Percentiles rank a stretch among this genome's conserved stretches.
Conservation (phyloP, 2,113 vertebrate species). For the Scatophagus argus region DNA sequence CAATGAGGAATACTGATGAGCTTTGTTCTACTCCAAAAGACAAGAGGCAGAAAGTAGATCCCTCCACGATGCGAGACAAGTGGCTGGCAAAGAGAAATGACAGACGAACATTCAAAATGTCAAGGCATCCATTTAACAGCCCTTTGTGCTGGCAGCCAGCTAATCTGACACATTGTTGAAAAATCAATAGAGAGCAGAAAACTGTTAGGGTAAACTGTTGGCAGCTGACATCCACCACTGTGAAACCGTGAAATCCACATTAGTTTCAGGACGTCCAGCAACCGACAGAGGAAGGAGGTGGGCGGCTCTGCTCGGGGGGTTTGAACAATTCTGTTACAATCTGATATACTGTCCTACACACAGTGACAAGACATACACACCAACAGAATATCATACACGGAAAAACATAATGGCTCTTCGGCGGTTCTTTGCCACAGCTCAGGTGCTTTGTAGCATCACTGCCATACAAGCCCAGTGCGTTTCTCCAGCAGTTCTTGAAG, state of each 20-base stretch:
- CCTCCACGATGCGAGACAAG: slow-evolving; percentile 30
- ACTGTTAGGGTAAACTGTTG: slow-evolving; percentile 53
- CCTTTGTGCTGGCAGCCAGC: slow-evolving; percentile 42
- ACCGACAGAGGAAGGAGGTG: slow-evolving; percentile 41
- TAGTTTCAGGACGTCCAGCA: slow-evolving; percentile 57
- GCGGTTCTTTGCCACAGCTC: no score
- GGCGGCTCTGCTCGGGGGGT: slow-evolving; percentile 19
- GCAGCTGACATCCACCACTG: slow-evolving; percentile 53
- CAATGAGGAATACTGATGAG: slow-evolving; percentile 22
- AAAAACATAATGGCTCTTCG: no score
- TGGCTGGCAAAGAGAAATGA: slow-evolving; percentile 37
- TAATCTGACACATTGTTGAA: slow-evolving; percentile 61
- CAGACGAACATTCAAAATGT: slow-evolving; percentile 47
- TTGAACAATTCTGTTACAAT: slow-evolving; percentile 44
- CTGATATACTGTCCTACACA: slow-evolving; percentile 34
- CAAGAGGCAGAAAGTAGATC: slow-evolving; percentile 15
- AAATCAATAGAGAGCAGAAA: slow-evolving; percentile 61
- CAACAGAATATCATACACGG: slow-evolving; percentile 17
- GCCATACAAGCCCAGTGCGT: no score
- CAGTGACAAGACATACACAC: slow-evolving; percentile 17
- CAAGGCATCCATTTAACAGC: slow-evolving; percentile 54
- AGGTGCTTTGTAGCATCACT: no score
- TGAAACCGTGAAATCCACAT: slow-evolving; percentile 59
- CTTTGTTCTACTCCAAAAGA: slow-evolving; percentile 2
- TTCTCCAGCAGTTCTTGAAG: no score